phyloP scores from a whole-genome alignment of 35 echinoderm and acorn worm genomes.

The Stichopus chloronotus region DNA sequence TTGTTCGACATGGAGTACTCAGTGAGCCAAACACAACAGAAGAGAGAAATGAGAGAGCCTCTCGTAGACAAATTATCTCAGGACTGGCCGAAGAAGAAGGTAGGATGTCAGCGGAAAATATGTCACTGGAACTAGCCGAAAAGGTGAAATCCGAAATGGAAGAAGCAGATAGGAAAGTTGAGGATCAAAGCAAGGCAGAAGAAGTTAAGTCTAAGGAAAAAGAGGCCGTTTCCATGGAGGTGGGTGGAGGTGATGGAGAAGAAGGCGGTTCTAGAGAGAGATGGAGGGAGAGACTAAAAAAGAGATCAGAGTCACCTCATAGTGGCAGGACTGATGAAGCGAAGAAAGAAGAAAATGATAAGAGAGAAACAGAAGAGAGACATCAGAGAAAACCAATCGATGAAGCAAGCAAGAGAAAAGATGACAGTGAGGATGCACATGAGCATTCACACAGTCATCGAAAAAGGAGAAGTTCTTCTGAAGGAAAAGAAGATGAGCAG shows the following conservation, averaged over 20 bases:
- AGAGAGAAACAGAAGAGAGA: slow-evolving; percentile 7
- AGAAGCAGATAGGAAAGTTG: neutral
- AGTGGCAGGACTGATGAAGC: neutral
- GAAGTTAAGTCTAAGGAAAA: neutral
- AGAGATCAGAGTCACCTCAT: neutral
- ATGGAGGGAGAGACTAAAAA: neutral
- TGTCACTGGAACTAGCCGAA: neutral
- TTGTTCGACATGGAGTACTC: slow-evolving; percentile 32
- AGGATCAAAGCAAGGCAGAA: neutral
- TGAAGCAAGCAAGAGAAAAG: neutral
- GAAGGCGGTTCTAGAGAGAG: neutral
- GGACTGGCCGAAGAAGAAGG: neutral
- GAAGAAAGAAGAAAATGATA: neutral
- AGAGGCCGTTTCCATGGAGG: neutral
- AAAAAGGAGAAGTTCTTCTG: slow-evolving; percentile 20
- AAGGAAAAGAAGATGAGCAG: slow-evolving; percentile 1
- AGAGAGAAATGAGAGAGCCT: neutral
- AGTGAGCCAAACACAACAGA: slow-evolving; percentile 25
- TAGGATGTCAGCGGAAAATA: slow-evolving; percentile 6
- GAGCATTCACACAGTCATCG: neutral
- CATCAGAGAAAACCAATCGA: neutral
- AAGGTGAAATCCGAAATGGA: slow-evolving; percentile 13
- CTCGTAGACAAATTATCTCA: neutral
- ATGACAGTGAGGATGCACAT: slow-evolving; percentile 20
- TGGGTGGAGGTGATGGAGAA: slow-evolving; percentile 1